Evolutionary conservation across 2,797 vertebrate genomes (phyloP).

Genomic region (Antrozous pallidus): DNA sequence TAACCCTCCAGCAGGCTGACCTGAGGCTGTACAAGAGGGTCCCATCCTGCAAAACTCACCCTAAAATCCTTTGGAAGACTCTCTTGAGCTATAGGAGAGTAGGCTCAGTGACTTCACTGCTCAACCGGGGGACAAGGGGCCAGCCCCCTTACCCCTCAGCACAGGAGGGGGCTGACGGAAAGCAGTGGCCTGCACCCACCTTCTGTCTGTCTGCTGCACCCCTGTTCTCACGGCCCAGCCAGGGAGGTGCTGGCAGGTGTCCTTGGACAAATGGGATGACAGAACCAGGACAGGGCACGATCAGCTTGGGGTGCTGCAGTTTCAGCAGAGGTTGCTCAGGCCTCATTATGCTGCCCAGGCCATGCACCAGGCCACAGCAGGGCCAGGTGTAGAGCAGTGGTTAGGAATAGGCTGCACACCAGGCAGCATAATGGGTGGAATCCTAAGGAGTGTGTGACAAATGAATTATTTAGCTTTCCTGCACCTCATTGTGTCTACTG

Average conservation of each 20-base stretch:
- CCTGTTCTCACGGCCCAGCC: neutral
- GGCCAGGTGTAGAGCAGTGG: fast-evolving
- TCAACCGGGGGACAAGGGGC: neutral
- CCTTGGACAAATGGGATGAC: neutral
- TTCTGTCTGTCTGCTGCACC: neutral
- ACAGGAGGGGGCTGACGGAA: neutral
- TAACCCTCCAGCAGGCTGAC: neutral
- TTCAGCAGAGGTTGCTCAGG: neutral
- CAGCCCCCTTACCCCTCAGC: fast-evolving
- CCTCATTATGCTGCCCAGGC: neutral
- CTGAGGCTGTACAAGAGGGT: fast-evolving
- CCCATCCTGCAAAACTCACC: neutral
- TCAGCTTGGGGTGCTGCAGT: fast-evolving
- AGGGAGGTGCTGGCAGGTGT: neutral
- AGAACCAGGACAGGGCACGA: neutral
- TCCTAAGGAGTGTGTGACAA: neutral
- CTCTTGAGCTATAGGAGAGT: neutral
- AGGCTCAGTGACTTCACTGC: too few species aligned
- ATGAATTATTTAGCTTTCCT: neutral
- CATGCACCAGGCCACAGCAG: fast-evolving
- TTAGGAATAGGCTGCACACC: neutral
- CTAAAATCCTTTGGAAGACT: neutral
- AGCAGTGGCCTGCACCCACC: neutral
- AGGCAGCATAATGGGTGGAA: neutral
- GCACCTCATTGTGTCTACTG: neutral